These are phyloP conservation scores for Drosophila anomelani DNA, from an alignment of 2,888 invertebrate genomes.

Conservation along the genomic window DNA sequence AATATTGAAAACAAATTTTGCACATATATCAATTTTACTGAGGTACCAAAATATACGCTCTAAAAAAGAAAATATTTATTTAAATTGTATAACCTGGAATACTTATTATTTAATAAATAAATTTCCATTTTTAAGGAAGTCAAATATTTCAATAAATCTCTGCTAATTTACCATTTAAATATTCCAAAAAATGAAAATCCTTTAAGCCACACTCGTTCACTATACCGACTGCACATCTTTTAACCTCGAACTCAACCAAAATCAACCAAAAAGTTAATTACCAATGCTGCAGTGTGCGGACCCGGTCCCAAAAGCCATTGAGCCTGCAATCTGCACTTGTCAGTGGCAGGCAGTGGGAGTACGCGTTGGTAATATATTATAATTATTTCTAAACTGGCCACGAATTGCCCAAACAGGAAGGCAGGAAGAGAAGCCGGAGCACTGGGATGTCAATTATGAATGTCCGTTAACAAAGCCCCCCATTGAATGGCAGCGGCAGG, in stretches of 20 bases:
- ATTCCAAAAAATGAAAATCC: too few relatives aligned
- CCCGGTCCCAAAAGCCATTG: conserved; percentile 11
- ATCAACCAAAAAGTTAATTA: conserved; percentile 51
- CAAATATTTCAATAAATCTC: too few relatives aligned
- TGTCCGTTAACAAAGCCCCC: conserved; percentile 53
- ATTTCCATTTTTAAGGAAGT: too few relatives aligned
- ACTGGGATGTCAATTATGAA: conserved; percentile 34
- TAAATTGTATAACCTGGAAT: not conserved
- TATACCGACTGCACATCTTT: not conserved
- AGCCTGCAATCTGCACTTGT: conserved; percentile 43
- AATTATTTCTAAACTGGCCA: conserved; percentile 52
- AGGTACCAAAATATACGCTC: rapidly evolving
- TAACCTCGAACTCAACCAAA: conserved; percentile 8
- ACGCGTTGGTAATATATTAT: conserved; percentile 40
- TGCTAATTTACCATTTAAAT: not conserved
- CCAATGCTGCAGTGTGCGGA: conserved; percentile 20
- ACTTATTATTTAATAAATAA: too few relatives aligned
- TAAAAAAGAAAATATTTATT: not conserved
- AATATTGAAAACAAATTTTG: too few relatives aligned
- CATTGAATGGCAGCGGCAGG: conserved; percentile 49
- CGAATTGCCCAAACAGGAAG: conserved; percentile 50
- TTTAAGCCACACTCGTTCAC: not conserved
- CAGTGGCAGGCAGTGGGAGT: conserved; percentile 20
- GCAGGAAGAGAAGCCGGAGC: not conserved
- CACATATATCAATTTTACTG: too few relatives aligned